Conservation (phyloP, 2,113 vertebrate genomes). For the Gorsachius goisagi region DNA sequence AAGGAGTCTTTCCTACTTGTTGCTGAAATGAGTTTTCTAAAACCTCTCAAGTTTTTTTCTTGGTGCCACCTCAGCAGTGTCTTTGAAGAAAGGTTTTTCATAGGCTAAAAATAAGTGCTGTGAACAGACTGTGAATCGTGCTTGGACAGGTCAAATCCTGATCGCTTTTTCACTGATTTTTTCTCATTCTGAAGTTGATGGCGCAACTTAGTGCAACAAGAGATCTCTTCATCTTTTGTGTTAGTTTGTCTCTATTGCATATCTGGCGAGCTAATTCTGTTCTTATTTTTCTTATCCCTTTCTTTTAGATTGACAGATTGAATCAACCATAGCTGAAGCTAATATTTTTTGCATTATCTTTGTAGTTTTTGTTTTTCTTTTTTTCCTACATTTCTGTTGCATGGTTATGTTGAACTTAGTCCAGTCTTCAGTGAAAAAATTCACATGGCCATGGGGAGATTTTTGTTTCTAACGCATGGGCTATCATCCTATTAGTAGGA, state of each 20-base stretch:
- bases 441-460: fast-evolving
- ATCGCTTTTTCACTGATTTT: not conserved
- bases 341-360: not conserved
- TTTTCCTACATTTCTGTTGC: not conserved
- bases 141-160: not conserved
- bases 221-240: not conserved
- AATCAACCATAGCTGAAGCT: not conserved
- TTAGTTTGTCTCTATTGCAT: not conserved
- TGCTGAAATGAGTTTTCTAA: not conserved
- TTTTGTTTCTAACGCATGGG: not conserved
- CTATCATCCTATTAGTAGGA: not conserved
- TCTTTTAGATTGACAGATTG: not conserved
- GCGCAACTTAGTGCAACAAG: not conserved
- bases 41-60: not conserved
- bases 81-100: not conserved
- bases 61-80: not conserved
- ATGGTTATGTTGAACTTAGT: not conserved
- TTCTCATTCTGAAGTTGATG: not conserved
- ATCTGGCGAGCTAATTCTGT: not conserved
- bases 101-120: not conserved
- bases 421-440: not conserved
- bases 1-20: not conserved
- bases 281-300: not conserved
- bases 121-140: not conserved
- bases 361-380: not conserved